phyloP scores from a whole-genome alignment of 2,797 vertebrate species.

The Yasuhikotakia modesta region DNA sequence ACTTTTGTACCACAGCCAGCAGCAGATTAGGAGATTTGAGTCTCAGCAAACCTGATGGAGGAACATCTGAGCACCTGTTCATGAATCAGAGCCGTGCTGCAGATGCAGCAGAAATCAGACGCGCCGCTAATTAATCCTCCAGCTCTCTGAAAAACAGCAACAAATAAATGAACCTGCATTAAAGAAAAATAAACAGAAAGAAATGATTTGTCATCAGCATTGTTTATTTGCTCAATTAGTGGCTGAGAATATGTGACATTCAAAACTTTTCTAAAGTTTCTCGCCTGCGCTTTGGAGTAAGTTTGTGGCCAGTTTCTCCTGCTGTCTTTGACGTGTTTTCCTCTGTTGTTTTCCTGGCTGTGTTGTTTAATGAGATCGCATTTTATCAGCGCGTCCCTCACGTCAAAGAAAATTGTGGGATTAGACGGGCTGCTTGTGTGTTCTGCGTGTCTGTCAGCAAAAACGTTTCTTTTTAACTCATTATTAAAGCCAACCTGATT shows the following conservation, averaged over 20 bases:
- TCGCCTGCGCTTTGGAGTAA: neutral
- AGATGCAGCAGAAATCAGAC: slow-evolving; percentile 74
- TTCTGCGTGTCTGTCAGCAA: too few relatives aligned
- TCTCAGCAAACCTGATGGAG: slow-evolving; percentile 69
- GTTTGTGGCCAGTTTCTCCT: slow-evolving; percentile 9
- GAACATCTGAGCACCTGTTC: slow-evolving; percentile 71
- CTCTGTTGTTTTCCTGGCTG: slow-evolving; percentile 15
- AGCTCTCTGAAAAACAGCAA: slow-evolving; percentile 67
- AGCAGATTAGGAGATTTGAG: slow-evolving; percentile 50
- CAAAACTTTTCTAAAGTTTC: slow-evolving; percentile 25
- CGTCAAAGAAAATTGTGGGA: slow-evolving; percentile 4
- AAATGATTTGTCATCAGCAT: slow-evolving; percentile 53
- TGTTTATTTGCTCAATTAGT: slow-evolving; percentile 53
- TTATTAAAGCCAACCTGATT: slow-evolving; percentile 7
- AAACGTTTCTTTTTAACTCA: neutral
- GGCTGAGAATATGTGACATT: slow-evolving; percentile 14
- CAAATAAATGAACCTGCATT: slow-evolving; percentile 67
- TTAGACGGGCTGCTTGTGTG: too few relatives aligned
- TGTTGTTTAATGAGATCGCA: slow-evolving; percentile 48
- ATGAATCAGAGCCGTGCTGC: slow-evolving; percentile 72
- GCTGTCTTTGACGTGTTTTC: slow-evolving; percentile 28
- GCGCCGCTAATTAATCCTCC: slow-evolving; percentile 72
- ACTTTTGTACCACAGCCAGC: slow-evolving; percentile 42
- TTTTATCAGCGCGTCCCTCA: slow-evolving; percentile 30
- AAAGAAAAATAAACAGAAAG: slow-evolving; percentile 57